Evolutionary conservation across 2,113 vertebrate species (phyloP).

Genomic region (Nycticryphes semicollaris): DNA sequence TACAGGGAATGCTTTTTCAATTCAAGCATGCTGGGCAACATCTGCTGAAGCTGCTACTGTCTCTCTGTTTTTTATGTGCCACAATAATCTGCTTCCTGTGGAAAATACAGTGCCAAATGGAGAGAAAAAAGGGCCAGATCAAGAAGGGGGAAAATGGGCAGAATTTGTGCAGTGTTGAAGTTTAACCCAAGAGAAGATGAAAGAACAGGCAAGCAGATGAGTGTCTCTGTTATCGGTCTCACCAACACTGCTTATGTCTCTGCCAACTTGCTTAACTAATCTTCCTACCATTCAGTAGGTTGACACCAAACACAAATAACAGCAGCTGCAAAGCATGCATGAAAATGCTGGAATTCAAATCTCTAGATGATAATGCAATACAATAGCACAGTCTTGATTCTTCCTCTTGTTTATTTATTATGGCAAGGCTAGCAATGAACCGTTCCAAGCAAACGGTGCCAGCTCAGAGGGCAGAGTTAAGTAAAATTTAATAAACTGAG

Average conservation of each 20-base stretch:
- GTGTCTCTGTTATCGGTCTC: not conserved
- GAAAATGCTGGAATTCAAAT: constrained; percentile 32
- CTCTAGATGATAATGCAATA: constrained; percentile 23
- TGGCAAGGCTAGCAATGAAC: not conserved
- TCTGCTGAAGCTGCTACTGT: constrained; percentile 18
- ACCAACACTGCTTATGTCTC: not conserved
- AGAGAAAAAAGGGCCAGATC: not conserved
- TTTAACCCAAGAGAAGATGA: not conserved
- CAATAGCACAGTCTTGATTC: not conserved
- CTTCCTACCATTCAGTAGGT: not conserved
- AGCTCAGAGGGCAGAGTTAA: not conserved
- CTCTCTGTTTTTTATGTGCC: not conserved
- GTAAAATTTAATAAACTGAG: constrained; percentile 29
- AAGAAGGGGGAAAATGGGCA: not conserved
- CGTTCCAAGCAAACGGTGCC: not conserved
- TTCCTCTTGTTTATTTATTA: not conserved
- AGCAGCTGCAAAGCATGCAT: constrained; percentile 31
- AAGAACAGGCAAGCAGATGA: not conserved
- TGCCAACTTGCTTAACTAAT: constrained; percentile 39
- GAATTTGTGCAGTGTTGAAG: not conserved
- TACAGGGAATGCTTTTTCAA: not conserved
- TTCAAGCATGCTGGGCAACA: not conserved
- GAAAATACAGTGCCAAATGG: not conserved
- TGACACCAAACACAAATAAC: constrained; percentile 25
- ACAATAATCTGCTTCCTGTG: constrained; percentile 1